Percentiles rank a stretch among this genome's conserved stretches.
Conservation (phyloP, 2,888 invertebrate genomes). For the Acronicta alni region DNA sequence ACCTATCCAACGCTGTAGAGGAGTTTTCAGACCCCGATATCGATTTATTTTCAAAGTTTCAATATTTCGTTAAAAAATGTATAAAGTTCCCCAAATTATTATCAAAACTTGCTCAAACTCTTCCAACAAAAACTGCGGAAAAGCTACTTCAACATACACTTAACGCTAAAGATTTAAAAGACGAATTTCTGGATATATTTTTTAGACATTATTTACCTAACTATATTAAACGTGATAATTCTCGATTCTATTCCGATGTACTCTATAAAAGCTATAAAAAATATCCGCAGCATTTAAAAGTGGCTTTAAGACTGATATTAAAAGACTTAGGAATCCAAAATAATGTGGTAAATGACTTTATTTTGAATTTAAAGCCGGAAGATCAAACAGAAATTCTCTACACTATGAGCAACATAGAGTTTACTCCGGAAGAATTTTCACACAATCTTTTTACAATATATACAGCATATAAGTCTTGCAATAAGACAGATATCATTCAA, state of each 20-base stretch:
- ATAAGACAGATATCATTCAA: conserved; percentile 65
- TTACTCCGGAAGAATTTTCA: conserved; percentile 63
- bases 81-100: conserved; percentile 57
- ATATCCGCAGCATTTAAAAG: conserved; percentile 59
- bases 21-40: conserved; percentile 62
- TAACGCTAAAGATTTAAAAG: conserved; percentile 41
- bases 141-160: conserved; percentile 66
- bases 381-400: conserved; percentile 60
- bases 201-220: conserved; percentile 63
- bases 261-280: conserved; percentile 62
- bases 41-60: conserved; percentile 59
- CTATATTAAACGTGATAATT: conserved; percentile 66
- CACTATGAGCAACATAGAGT: conserved; percentile 56
- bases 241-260: conserved; percentile 66
- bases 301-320: conserved; percentile 61
- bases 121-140: conserved; percentile 61
- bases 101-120: conserved; percentile 58
- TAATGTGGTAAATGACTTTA: conserved; percentile 68
- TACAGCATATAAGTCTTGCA: conserved; percentile 69
- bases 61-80: conserved; percentile 62
- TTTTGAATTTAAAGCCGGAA: conserved; percentile 54
- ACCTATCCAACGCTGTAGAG: conserved; percentile 40
- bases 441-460: conserved; percentile 69
- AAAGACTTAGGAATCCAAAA: conserved; percentile 64
- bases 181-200: conserved; percentile 57